A percentile compares a stretch with the other conserved stretches of the same genome.
Conservation (phyloP, 2,888 invertebrate genomes). For the Nysson spinosus region DNA sequence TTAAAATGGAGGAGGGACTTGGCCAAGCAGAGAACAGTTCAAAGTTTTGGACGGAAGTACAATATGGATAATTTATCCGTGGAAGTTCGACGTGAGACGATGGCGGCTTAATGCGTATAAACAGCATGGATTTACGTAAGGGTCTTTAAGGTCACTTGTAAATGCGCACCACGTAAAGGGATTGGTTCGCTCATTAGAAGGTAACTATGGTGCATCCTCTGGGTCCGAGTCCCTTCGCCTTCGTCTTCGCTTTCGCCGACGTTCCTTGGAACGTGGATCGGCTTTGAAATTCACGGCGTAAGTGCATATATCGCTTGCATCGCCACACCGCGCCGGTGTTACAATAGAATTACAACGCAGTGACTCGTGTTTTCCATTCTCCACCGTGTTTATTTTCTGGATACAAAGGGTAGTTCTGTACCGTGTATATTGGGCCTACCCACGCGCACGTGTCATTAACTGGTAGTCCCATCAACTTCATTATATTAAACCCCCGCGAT, state of each 20-base stretch:
- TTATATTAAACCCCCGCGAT: background rate
- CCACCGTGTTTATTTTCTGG: conserved; percentile 34
- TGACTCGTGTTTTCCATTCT: conserved; percentile 29
- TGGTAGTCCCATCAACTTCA: conserved; percentile 3
- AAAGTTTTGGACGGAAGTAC: too few relatives aligned
- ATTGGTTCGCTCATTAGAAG: conserved; percentile 64
- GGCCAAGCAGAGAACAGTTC: too few relatives aligned
- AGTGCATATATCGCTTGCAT: conserved; percentile 1
- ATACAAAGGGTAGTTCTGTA: conserved; percentile 23
- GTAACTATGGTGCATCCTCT: conserved; percentile 55
- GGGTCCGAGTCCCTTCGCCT: conserved; percentile 11
- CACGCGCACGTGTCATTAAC: background rate
- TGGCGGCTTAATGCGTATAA: too few relatives aligned
- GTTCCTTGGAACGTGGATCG: conserved; percentile 11
- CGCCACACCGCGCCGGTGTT: conserved; percentile 15
- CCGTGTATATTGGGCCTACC: background rate
- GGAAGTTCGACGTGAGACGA: too few relatives aligned
- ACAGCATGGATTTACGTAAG: too few relatives aligned
- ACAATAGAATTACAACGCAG: conserved; percentile 41
- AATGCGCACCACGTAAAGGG: conserved; percentile 61
- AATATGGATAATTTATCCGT: too few relatives aligned
- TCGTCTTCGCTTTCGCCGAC: conserved; percentile 18
- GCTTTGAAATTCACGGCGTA: conserved; percentile 53
- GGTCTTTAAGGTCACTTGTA: conserved; percentile 22
- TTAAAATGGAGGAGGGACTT: too few relatives aligned